These are phyloP conservation scores for Augochlora pura DNA, from an alignment of 1,140 invertebrate species.

Conservation along the genomic window DNA sequence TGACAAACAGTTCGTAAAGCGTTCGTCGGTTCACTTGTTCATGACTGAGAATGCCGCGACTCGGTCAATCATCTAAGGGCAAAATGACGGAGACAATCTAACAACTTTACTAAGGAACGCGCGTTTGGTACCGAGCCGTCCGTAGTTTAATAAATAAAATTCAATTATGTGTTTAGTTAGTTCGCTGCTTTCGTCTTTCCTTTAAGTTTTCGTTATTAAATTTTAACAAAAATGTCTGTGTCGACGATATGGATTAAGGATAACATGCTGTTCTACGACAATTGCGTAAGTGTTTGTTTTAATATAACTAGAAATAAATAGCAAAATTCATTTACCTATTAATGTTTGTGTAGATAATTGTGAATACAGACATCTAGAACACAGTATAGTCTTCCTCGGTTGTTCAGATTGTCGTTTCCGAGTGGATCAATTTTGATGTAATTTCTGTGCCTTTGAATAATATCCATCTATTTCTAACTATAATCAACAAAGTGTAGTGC, in stretches of 20 bases:
- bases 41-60: not conserved
- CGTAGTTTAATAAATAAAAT: too few relatives aligned
- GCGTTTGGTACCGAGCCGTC: not conserved
- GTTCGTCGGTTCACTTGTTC: not conserved
- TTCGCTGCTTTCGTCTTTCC: not conserved
- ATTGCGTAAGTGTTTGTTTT: conserved; percentile 19
- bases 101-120: conserved; percentile 1
- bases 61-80: not conserved
- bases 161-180: too few relatives aligned
- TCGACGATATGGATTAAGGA: conserved; percentile 48
- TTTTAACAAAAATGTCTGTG: not conserved
- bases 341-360: too few relatives aligned
- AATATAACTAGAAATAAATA: not conserved
- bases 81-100: not conserved
- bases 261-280: conserved; percentile 47
- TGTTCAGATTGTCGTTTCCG: too few relatives aligned
- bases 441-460: too few relatives aligned
- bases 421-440: too few relatives aligned
- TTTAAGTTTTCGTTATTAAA: not conserved
- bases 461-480: too few relatives aligned
- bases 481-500: too few relatives aligned
- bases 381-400: too few relatives aligned
- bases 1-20: not conserved
- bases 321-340: too few relatives aligned
- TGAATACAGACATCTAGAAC: too few relatives aligned